Conservation (phyloP, 2,113 vertebrate species). For the Nyctibius bracteatus region DNA sequence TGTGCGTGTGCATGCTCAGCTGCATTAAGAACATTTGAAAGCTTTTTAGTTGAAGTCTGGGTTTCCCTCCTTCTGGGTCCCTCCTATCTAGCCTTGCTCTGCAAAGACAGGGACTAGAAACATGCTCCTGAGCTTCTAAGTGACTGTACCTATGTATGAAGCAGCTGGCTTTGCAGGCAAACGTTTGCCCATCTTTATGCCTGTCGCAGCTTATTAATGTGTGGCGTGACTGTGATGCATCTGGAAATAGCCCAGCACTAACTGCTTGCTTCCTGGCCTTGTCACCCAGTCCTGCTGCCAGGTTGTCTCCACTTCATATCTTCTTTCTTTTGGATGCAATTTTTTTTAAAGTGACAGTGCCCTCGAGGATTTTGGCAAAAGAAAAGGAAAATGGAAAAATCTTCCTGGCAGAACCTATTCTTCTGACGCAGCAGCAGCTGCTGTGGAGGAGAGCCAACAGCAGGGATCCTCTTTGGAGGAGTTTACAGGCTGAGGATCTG, state of each 20-base stretch:
- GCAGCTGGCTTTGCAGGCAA: not conserved
- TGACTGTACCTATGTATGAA: not conserved
- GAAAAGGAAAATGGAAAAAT: slow-evolving; percentile 1
- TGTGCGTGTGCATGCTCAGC: not conserved
- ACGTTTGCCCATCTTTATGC: not conserved
- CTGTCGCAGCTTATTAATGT: not conserved
- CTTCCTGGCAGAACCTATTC: not conserved
- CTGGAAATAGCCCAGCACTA: slow-evolving; percentile 1
- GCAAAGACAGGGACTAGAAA: not conserved
- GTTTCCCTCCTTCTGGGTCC: not conserved
- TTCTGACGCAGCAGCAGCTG: slow-evolving; percentile 29
- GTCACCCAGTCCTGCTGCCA: not conserved
- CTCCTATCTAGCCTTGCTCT: not conserved
- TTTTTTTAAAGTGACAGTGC: not conserved
- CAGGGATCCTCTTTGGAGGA: slow-evolving; percentile 19
- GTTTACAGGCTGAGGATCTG: slow-evolving; percentile 6
- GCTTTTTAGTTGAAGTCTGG: not conserved
- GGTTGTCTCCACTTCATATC: not conserved
- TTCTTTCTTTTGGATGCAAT: not conserved
- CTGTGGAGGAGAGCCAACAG: slow-evolving; percentile 17
- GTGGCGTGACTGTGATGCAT: not conserved
- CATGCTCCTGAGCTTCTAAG: not conserved
- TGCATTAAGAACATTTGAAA: not conserved
- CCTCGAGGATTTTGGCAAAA: not conserved
- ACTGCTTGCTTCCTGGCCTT: not conserved